Percentiles rank a stretch among this genome's conserved stretches.
These are phyloP conservation scores for Gobio occitaniae DNA, from an alignment of 2,797 vertebrate species.

Conservation along the genomic window DNA sequence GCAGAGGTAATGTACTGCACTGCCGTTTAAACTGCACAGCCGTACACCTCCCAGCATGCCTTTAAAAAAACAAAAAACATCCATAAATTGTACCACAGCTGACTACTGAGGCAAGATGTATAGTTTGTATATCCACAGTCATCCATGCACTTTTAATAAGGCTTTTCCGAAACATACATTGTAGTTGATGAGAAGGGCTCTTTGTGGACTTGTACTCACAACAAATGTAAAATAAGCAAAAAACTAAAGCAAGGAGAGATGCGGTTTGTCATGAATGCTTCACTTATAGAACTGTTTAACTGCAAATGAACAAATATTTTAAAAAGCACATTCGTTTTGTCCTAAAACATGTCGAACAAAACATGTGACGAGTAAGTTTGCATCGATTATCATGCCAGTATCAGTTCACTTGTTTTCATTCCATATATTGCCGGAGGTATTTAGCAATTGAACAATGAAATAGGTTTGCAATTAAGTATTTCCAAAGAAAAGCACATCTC, in stretches of 20 bases:
- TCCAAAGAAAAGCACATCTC: slow-evolving; percentile 23
- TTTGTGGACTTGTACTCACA: slow-evolving; percentile 58
- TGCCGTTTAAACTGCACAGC: slow-evolving; percentile 62
- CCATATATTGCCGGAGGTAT: slow-evolving; percentile 57
- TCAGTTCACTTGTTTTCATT: slow-evolving; percentile 16
- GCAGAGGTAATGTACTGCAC: slow-evolving; percentile 85
- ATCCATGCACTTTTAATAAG: slow-evolving; percentile 31
- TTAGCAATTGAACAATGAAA: slow-evolving; percentile 67
- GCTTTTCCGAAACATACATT: slow-evolving; percentile 54
- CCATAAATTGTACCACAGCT: slow-evolving; percentile 63
- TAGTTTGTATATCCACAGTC: slow-evolving; percentile 6
- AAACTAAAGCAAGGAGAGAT: slow-evolving; percentile 25
- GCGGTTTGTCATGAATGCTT: slow-evolving; percentile 63
- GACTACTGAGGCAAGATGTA: slow-evolving; percentile 48
- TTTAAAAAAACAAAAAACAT: slow-evolving; percentile 73
- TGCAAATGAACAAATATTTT: slow-evolving; percentile 53
- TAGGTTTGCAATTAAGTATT: slow-evolving; percentile 30
- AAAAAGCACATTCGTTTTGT: slow-evolving; percentile 35
- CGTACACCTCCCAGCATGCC: slow-evolving; percentile 72
- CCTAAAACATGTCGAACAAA: not conserved
- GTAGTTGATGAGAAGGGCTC: slow-evolving; percentile 55
- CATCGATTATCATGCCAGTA: slow-evolving; percentile 8
- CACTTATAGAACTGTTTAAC: slow-evolving; percentile 63
- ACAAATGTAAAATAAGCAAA: slow-evolving; percentile 63
- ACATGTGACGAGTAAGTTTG: slow-evolving; percentile 17